These are phyloP conservation scores for Mirza zaza DNA, from an alignment of 2,113 vertebrate genomes.

Conservation along the genomic window DNA sequence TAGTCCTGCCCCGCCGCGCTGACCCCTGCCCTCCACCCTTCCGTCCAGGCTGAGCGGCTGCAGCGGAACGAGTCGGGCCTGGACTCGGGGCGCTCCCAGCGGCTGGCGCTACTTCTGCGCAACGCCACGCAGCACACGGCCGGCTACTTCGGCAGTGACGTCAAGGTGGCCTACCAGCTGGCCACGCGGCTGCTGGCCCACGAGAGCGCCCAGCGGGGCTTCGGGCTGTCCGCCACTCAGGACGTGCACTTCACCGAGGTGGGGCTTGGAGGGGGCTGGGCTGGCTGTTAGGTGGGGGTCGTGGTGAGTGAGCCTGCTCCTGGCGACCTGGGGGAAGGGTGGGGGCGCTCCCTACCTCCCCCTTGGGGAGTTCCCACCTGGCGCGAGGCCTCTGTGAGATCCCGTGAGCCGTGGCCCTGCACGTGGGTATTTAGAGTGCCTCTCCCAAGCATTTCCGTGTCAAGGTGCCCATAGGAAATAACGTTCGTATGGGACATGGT, in stretches of 20 bases:
- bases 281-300: background rate
- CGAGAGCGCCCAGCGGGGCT: conserved; percentile 92
- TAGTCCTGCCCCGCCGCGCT: background rate
- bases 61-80: conserved; percentile 86
- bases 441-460: background rate
- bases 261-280: background rate
- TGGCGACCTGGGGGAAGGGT: no score
- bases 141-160: conserved; percentile 91
- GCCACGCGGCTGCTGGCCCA: conserved; percentile 89
- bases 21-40: background rate
- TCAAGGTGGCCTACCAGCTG: conserved; percentile 91
- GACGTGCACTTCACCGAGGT: conserved; percentile 97
- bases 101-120: conserved; percentile 86
- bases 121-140: conserved; percentile 88
- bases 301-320: background rate
- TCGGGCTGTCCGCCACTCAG: conserved; percentile 93
- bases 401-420: background rate
- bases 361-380: background rate
- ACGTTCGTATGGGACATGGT: background rate
- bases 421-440: background rate
- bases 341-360: no score
- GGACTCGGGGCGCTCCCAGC: conserved; percentile 86
- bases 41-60: conserved; percentile 87
- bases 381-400: background rate
- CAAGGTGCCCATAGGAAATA: background rate